Evolutionary conservation across 2,113 vertebrate genomes (phyloP).

Genomic region (Sorex fumeus): DNA sequence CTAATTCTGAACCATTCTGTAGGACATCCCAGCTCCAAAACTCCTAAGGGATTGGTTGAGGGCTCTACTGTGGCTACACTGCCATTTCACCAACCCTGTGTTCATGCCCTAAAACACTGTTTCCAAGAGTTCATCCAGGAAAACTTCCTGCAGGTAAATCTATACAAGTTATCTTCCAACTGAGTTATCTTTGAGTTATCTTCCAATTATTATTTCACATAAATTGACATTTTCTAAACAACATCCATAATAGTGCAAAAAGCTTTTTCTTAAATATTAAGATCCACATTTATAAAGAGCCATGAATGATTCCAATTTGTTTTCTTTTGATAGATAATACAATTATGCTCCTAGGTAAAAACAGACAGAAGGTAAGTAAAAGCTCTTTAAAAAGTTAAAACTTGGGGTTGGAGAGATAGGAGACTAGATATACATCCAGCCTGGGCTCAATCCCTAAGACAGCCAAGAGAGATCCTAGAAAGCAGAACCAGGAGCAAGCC

Average conservation of each 20-base stretch:
- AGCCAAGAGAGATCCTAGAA: too few species aligned
- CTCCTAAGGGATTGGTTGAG: neutral
- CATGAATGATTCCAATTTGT: conserved; percentile 58
- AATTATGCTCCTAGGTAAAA: conserved; percentile 36
- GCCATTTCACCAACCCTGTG: too few species aligned
- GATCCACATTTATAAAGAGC: conserved; percentile 64
- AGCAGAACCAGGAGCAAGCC: too few species aligned
- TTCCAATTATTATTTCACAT: conserved; percentile 19
- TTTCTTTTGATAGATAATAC: conserved; percentile 53
- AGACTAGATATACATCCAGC: too few species aligned
- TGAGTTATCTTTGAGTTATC: neutral
- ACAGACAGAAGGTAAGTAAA: neutral
- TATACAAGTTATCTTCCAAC: neutral
- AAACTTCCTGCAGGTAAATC: neutral
- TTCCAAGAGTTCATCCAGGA: neutral
- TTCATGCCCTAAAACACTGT: neutral
- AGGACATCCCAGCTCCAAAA: neutral
- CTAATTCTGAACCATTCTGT: neutral
- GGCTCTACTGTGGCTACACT: neutral
- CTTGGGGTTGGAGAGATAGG: too few species aligned
- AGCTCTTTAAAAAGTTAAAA: too few species aligned
- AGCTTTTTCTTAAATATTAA: conserved; percentile 59
- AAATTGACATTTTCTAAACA: conserved; percentile 50
- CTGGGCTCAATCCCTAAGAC: too few species aligned
- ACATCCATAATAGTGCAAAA: neutral